Conservation (phyloP, 64 coral and sea anemone species). For the Astreopora myriophthalma region DNA sequence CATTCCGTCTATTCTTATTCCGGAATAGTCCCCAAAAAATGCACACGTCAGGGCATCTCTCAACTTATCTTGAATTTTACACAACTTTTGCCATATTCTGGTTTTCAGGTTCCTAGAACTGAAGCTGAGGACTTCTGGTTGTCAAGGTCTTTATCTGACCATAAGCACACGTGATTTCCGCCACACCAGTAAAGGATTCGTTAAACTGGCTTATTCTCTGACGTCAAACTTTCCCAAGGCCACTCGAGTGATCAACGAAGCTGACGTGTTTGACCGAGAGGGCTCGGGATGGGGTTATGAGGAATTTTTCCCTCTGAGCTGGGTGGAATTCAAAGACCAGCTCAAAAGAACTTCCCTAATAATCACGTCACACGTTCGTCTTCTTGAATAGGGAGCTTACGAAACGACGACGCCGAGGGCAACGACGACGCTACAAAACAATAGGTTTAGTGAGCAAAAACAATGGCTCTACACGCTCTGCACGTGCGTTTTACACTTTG, state of each 20-base stretch:
- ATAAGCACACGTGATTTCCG: constrained; percentile 81
- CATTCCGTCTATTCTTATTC: too few species aligned
- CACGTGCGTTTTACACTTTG: too few species aligned
- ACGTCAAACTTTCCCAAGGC: constrained; percentile 89
- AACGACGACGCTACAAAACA: too few species aligned
- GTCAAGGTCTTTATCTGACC: constrained; percentile 87
- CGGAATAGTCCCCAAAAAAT: too few species aligned
- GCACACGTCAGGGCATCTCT: too few species aligned
- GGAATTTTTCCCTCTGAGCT: constrained; percentile 83
- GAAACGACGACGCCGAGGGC: too few species aligned
- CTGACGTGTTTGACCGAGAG: constrained; percentile 88
- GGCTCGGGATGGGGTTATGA: constrained; percentile 93
- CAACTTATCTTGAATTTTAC: too few species aligned
- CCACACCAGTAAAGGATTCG: constrained; percentile 75
- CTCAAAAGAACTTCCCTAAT: constrained; percentile 77
- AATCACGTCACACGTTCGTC: constrained; percentile 85
- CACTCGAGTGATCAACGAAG: constrained; percentile 85
- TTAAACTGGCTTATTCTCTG: constrained; percentile 87
- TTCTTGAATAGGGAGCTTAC: constrained; percentile 74
- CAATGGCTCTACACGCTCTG: too few species aligned
- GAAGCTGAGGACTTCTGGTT: constrained; percentile 70
- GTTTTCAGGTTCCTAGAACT: constrained; percentile 77
- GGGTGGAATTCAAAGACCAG: constrained; percentile 84
- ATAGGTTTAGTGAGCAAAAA: too few species aligned
- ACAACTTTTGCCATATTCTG: background rate